Percentiles rank a stretch among this genome's conserved stretches.
Conservation (phyloP, 2,888 invertebrate genomes). For the Frankliniella fusca region DNA sequence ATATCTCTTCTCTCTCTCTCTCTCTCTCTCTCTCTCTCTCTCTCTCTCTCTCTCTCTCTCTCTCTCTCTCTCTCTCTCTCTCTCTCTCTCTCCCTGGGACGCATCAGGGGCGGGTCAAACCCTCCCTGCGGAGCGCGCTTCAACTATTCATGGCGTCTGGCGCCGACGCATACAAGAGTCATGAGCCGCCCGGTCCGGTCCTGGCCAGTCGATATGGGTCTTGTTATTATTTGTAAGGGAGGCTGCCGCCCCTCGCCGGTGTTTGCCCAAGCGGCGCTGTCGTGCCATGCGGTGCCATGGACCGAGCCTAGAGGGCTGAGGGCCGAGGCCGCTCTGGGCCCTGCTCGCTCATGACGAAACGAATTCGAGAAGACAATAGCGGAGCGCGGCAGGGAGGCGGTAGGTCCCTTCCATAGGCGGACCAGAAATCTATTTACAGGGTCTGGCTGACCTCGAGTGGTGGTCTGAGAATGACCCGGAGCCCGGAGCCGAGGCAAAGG, state of each 20-base stretch:
- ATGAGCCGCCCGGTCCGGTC: background rate
- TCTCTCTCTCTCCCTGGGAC: no score
- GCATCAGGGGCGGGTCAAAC: background rate
- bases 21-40: no score
- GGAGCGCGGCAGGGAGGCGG: background rate
- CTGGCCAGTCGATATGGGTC: background rate
- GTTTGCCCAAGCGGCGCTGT: background rate
- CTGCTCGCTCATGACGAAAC: background rate
- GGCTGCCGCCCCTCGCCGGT: background rate
- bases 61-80: no score
- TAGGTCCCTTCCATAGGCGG: background rate
- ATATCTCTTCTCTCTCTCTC: no score
- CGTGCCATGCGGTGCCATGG: no score
- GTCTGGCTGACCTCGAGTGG: no score
- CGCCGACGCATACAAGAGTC: constrained; percentile 1
- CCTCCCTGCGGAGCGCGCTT: background rate
- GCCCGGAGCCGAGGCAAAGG: no score
- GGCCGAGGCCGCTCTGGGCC: no score
- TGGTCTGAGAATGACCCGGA: no score
- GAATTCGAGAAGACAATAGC: background rate
- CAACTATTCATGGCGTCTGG: background rate
- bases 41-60: no score
- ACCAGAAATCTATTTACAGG: no score
- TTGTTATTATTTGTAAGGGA: background rate
- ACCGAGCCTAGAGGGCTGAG: no score